Evolutionary conservation across 2,888 invertebrate genomes (phyloP).

Genomic region (Mythimna albipuncta): DNA sequence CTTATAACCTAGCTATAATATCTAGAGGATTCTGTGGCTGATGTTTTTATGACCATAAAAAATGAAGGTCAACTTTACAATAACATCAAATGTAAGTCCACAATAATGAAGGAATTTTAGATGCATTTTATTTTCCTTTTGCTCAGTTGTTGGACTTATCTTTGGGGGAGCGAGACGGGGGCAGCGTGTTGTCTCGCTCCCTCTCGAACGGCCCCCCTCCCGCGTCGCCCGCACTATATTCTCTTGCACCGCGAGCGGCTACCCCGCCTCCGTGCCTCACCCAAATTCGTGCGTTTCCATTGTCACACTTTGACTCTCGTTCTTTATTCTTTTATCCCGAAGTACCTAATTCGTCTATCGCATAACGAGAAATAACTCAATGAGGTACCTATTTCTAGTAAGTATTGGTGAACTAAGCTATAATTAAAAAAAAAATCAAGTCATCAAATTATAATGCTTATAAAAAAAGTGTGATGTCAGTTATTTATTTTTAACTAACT

Average conservation of each 20-base stretch:
- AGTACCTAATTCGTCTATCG: too few species aligned
- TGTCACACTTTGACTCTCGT: conserved; percentile 59
- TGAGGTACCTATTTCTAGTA: too few species aligned
- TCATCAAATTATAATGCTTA: neutral
- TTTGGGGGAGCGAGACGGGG: conserved; percentile 67
- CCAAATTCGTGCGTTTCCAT: conserved; percentile 81
- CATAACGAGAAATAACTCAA: too few species aligned
- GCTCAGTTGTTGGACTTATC: conserved; percentile 77
- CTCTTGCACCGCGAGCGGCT: conserved; percentile 81
- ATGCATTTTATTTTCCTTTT: conserved; percentile 85
- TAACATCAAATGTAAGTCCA: conserved; percentile 71
- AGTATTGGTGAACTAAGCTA: too few species aligned
- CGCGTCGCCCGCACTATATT: conserved; percentile 78
- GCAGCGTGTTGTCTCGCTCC: conserved; percentile 65
- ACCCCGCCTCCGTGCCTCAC: conserved; percentile 86
- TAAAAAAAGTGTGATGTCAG: neutral
- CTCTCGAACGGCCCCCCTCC: conserved; percentile 67
- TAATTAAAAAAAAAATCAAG: neutral
- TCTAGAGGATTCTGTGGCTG: conserved; percentile 46
- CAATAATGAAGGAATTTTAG: conserved; percentile 80
- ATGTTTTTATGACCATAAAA: conserved; percentile 59
- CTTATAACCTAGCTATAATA: conserved; percentile 13
- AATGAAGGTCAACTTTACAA: conserved; percentile 77
- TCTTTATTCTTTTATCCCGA: neutral
- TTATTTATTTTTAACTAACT: neutral